Evolutionary conservation across 2,888 invertebrate genomes (phyloP).

Genomic region (Netelia virgata): DNA sequence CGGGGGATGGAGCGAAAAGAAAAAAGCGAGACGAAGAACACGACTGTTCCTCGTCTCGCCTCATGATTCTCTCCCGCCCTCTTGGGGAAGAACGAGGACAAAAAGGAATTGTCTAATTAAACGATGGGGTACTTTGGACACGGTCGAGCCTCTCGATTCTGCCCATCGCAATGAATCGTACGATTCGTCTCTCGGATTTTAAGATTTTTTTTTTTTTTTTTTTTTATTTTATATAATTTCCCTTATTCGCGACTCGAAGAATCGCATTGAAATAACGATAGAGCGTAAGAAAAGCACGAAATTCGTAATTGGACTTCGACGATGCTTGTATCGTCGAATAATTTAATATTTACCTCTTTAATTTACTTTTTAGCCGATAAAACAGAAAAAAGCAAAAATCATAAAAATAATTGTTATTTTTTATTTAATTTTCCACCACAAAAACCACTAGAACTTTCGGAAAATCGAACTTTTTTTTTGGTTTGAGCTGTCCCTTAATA

Average conservation of each 20-base stretch:
- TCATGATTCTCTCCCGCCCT: slow-evolving; percentile 82
- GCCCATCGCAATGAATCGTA: slow-evolving; percentile 58
- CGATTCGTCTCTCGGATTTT: slow-evolving; percentile 5
- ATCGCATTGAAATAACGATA: slow-evolving; percentile 29
- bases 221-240: slow-evolving; percentile 10
- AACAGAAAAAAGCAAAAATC: background rate
- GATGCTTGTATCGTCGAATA: background rate
- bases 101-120: slow-evolving; percentile 84
- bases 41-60: slow-evolving; percentile 71
- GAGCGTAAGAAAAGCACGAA: background rate
- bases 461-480: no score
- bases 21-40: slow-evolving; percentile 31
- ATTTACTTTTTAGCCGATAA: background rate
- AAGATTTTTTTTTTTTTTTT: slow-evolving; percentile 40
- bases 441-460: no score
- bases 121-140: slow-evolving; percentile 76
- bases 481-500: no score
- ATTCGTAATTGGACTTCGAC: slow-evolving; percentile 23
- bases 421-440: no score
- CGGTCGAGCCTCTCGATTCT: slow-evolving; percentile 64
- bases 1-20: background rate
- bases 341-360: background rate
- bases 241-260: background rate
- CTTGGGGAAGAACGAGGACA: slow-evolving; percentile 73
- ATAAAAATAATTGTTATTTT: no score